Base-by-base conservation (phyloP, 2,888 invertebrate genomes). In the Agriopis marginaria region DNA sequence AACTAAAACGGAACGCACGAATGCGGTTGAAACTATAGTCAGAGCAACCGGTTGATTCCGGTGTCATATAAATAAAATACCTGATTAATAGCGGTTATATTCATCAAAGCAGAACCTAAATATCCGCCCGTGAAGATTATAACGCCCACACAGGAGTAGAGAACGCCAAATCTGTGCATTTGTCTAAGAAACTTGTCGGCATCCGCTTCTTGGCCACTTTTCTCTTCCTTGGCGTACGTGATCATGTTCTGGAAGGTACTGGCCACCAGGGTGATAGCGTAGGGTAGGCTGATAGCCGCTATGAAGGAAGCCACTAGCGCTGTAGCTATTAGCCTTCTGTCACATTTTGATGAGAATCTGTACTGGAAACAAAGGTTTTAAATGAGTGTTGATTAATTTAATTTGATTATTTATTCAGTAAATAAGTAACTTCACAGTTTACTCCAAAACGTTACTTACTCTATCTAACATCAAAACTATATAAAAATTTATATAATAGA, bases 71-170 rank as follows among this genome's bases (percentile, higher is more conserved):
- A 23, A 23, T 23, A 23, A 55, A 8, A n/a, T 82, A 96, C 96
- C 91, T 96, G 97, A 80, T 95, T 95, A 73, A 96, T 95, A 7
- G 97, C 96, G 0, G 96, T 94, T 71, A 95, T 95, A 86, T 96
- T 97, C 83, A 97, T 96, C 3, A 95, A 76, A 9, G 95, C 95
- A 4, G 96, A 93, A 4, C 96, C 95, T 40, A 96, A 71, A 81
- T 97, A 97, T 14, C 82, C 82, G 92, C 95, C 81, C 0, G 95
- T 66, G 11, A 97, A 86, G 85, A 96, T 95, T 0, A 94, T 82
- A 0, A 90, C 77, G 17, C 97, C 97, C 50, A 97, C 92, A 23
- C 94, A 82, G 0, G 94, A 89, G 83, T 96, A 96, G 62, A 95
- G 89, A 7, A 95, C 78, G 0, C 96, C 95, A 84, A 96, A 97